Evolutionary conservation across 2,888 invertebrate species (phyloP).

Genomic region (Tortricodes alternella): DNA sequence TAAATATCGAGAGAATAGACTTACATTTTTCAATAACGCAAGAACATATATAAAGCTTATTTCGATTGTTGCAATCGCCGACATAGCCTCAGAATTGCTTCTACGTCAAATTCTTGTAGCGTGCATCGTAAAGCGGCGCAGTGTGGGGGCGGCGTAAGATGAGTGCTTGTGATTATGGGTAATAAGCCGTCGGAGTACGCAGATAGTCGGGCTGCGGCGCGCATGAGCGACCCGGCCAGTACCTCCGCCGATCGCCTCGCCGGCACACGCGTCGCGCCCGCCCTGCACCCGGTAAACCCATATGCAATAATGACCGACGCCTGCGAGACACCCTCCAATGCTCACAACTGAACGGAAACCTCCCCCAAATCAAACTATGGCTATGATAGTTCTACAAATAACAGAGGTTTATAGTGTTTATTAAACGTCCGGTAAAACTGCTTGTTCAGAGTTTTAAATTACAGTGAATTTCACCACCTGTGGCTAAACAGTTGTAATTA

Average conservation of each 20-base stretch:
- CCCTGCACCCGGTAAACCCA: constrained; percentile 32
- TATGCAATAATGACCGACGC: constrained; percentile 55
- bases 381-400: constrained; percentile 22
- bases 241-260: constrained; percentile 50
- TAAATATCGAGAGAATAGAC: too few relatives aligned
- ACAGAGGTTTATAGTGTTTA: constrained; percentile 38
- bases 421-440: constrained; percentile 35
- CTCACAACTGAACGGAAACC: constrained; percentile 42
- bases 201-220: constrained; percentile 44
- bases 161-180: constrained; percentile 57
- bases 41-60: too few relatives aligned
- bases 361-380: constrained; percentile 43
- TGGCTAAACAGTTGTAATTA: constrained; percentile 13
- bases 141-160: constrained; percentile 42
- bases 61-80: background rate
- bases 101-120: background rate
- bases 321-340: constrained; percentile 43
- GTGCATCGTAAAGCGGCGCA: background rate
- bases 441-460: constrained; percentile 33
- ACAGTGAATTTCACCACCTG: constrained; percentile 37
- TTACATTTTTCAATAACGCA: too few relatives aligned
- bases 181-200: constrained; percentile 51
- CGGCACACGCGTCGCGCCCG: constrained; percentile 46
- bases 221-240: constrained; percentile 71
- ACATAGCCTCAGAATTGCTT: background rate